These are phyloP conservation scores for Mionectes macconnelli DNA, from an alignment of 2,113 vertebrate species.

Conservation along the genomic window DNA sequence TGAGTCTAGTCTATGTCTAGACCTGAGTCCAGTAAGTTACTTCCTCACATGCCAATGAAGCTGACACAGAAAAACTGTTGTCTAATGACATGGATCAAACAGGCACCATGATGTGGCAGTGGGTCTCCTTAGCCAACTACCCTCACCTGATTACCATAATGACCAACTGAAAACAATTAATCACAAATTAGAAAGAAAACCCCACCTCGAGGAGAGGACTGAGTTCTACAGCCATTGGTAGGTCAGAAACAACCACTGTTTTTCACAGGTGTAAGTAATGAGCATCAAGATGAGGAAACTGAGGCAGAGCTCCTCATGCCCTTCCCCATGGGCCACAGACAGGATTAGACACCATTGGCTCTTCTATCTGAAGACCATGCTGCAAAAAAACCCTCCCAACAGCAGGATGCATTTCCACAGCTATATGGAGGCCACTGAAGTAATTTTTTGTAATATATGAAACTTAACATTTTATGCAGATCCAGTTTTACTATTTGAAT, in stretches of 20 bases:
- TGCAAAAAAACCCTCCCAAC: background rate
- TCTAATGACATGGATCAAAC: background rate
- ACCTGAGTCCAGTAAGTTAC: background rate
- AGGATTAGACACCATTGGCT: background rate
- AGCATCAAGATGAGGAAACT: background rate
- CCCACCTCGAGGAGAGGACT: background rate
- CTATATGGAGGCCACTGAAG: background rate
- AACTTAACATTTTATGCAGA: background rate
- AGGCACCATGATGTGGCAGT: fast-evolving
- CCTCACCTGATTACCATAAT: background rate
- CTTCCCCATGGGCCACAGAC: background rate
- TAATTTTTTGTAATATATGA: background rate
- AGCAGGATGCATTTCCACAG: background rate
- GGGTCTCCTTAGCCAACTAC: background rate
- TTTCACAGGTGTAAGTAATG: background rate
- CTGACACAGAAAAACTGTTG: background rate
- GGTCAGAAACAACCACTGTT: background rate
- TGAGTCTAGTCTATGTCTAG: background rate
- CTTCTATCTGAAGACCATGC: background rate
- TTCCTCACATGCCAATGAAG: background rate
- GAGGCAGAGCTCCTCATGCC: background rate
- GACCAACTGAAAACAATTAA: background rate
- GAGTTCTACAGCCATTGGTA: background rate
- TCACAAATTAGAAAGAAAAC: background rate
- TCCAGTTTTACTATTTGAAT: background rate